Evolutionary conservation across 1,140 invertebrate species (phyloP).

Genomic region (Daktulosphaira vitifoliae): DNA sequence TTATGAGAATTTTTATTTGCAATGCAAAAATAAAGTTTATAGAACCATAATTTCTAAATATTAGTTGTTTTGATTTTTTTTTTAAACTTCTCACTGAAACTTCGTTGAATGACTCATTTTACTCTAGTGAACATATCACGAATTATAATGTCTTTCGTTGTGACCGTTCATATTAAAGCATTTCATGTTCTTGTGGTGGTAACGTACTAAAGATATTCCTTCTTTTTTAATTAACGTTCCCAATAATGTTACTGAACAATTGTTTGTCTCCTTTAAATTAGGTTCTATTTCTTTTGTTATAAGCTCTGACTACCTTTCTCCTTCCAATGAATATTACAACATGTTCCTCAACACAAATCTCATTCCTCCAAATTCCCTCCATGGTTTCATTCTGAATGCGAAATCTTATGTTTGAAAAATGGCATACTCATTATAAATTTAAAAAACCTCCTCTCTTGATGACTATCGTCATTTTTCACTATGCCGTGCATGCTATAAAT

Average conservation of each 20-base stretch:
- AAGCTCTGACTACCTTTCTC: no score
- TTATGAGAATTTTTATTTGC: no score
- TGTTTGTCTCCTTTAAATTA: no score
- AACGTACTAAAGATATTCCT: not conserved
- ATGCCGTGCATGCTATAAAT: no score
- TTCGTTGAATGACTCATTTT: not conserved
- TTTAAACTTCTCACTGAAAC: not conserved
- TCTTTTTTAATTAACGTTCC: not conserved
- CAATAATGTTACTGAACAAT: no score
- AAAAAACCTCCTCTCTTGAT: not conserved
- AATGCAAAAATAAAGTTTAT: no score
- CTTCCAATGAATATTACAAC: not conserved
- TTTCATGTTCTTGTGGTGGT: not conserved
- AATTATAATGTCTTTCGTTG: no score
- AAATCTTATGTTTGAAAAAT: not conserved
- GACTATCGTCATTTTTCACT: not conserved
- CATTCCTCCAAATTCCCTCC: not conserved
- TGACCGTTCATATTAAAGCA: no score
- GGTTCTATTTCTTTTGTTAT: no score
- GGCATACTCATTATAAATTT: no score
- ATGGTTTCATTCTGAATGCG: no score
- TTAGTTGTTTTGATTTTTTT: not conserved
- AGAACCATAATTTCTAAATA: no score
- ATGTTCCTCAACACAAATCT: not conserved
- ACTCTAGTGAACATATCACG: not conserved